A percentile compares a stretch with the other conserved stretches of the same genome.
These are phyloP conservation scores for Idaea aversata DNA, from an alignment of 2,888 invertebrate species.

Conservation along the genomic window DNA sequence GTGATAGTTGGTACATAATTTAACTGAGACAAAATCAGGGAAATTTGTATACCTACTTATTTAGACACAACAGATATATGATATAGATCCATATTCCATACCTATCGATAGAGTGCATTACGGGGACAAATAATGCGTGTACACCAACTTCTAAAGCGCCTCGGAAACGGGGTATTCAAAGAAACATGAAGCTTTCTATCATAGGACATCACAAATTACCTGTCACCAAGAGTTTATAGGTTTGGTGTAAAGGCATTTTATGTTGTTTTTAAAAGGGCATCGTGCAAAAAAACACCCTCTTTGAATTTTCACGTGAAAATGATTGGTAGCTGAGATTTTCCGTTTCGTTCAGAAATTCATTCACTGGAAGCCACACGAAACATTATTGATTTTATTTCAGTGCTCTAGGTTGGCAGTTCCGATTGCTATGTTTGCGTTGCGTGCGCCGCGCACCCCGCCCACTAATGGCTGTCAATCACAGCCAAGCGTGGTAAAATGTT, in stretches of 20 bases:
- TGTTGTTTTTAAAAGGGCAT: neutral
- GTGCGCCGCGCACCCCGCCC: conserved; percentile 56
- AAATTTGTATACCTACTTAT: too few species aligned
- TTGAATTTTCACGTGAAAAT: neutral
- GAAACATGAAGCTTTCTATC: too few species aligned
- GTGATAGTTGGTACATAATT: too few species aligned
- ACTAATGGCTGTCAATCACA: conserved; percentile 61
- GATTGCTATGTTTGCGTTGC: conserved; percentile 54
- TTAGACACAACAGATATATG: too few species aligned
- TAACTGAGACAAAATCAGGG: too few species aligned
- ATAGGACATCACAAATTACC: too few species aligned
- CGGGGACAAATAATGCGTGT: too few species aligned
- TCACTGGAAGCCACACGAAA: neutral
- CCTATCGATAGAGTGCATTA: too few species aligned
- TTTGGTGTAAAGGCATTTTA: neutral
- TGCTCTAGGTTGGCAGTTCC: conserved; percentile 45
- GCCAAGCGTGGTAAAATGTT: conserved; percentile 35
- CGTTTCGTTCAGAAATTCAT: neutral
- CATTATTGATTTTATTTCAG: conserved; percentile 34
- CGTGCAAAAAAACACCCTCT: neutral
- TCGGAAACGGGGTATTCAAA: too few species aligned
- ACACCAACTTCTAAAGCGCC: too few species aligned
- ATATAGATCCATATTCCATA: too few species aligned
- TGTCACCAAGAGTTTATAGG: too few species aligned
- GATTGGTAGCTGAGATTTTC: neutral